Evolutionary conservation across 2,888 invertebrate species (phyloP).

Genomic region (Nemotelus pantherinus): DNA sequence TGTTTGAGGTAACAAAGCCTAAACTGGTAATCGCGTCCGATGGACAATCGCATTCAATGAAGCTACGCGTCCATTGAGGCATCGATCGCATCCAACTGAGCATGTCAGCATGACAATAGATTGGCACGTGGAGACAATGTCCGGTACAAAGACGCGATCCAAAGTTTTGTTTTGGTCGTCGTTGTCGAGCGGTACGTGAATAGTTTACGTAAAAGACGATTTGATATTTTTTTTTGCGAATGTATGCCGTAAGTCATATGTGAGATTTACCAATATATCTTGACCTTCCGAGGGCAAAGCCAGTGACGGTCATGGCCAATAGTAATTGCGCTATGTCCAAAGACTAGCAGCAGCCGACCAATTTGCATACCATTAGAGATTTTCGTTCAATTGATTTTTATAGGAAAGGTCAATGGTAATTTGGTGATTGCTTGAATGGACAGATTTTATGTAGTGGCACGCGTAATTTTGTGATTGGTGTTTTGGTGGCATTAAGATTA

Average conservation of each 20-base stretch:
- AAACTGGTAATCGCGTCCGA: too few species aligned
- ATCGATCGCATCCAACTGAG: too few species aligned
- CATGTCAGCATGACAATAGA: too few species aligned
- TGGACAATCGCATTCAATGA: too few species aligned
- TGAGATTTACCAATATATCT: background rate
- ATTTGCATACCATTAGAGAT: background rate
- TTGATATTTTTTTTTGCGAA: background rate
- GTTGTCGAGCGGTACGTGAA: background rate
- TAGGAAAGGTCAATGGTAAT: conserved; percentile 24
- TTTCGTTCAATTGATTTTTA: background rate
- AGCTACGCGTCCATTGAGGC: too few species aligned
- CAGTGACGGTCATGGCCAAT: conserved; percentile 30
- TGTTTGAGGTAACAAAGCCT: too few species aligned
- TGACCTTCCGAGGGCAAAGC: conserved; percentile 15
- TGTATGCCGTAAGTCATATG: too few species aligned
- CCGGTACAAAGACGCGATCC: background rate
- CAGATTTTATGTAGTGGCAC: conserved; percentile 19
- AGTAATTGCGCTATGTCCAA: background rate
- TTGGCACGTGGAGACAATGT: background rate
- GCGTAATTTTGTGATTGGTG: background rate
- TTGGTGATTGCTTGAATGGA: too few species aligned
- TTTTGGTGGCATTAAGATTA: too few species aligned
- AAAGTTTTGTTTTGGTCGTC: background rate
- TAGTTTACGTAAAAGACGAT: background rate
- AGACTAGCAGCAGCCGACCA: background rate